phyloP scores from a whole-genome alignment of 1,140 invertebrate genomes.

The Lutraria rhynchaena region DNA sequence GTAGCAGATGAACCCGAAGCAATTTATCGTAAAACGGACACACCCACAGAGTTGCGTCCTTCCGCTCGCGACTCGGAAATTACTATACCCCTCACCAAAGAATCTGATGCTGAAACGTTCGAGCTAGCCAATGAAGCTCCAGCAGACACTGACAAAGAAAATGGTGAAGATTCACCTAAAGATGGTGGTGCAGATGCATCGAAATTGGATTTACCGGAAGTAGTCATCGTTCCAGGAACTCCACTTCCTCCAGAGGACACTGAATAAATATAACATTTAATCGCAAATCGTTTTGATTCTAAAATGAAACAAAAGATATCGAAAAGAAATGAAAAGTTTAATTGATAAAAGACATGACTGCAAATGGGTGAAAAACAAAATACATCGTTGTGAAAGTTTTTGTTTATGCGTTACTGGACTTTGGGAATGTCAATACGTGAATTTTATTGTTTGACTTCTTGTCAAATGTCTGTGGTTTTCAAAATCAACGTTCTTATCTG shows the following conservation, averaged over 20 bases:
- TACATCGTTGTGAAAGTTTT: too few species aligned
- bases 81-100: conserved; percentile 38
- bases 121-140: conserved; percentile 50
- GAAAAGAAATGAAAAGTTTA: too few species aligned
- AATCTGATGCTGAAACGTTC: conserved; percentile 47
- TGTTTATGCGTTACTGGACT: too few species aligned
- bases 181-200: conserved; percentile 36
- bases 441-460: too few species aligned
- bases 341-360: too few species aligned
- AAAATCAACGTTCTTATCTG: too few species aligned
- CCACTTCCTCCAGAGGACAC: conserved; percentile 35
- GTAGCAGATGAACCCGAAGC: conserved; percentile 48
- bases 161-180: conserved; percentile 39
- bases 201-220: conserved; percentile 53
- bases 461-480: too few species aligned
- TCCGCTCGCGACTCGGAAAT: conserved; percentile 8
- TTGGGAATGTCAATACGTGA: too few species aligned
- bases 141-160: conserved; percentile 1
- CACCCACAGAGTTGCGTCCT: neutral
- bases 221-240: conserved; percentile 42
- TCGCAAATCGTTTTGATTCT: too few species aligned
- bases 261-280: too few species aligned
- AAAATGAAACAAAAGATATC: too few species aligned
- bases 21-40: conserved; percentile 54
- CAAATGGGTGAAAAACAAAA: too few species aligned